Evolutionary conservation across 2,797 vertebrate species (phyloP), one percentile per base, ranked within the genome.

Genomic region (Schizothorax lantsangensis): DNA sequence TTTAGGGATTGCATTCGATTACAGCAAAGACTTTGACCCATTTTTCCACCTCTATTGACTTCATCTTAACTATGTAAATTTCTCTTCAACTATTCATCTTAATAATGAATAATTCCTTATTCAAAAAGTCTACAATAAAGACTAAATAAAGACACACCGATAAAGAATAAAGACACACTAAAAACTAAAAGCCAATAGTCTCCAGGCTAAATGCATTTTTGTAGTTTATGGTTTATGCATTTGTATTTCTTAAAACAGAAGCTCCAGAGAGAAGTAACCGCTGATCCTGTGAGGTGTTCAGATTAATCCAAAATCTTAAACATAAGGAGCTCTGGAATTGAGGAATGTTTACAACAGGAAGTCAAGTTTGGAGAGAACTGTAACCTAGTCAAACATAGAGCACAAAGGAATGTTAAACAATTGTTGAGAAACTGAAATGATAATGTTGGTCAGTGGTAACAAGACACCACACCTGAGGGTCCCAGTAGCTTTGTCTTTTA

Each of bases 361-460:
- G 47, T n/a, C 26, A 68, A 69, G 54, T 85, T 84, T 87, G 36
- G 83, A 33, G 26, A 33, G 3, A 73, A 68, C 21, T 21, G 49
- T 80, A 49, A 73, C 85, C 66, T 59, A 26, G 49, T 68, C 47
- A 80, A 88, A 88, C 77, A 38, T 85, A 40, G 45, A 23, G 66
- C 45, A 84, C 62, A 78, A 84, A 78, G 5, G 57, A 71, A 59
- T 71, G 64, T 30, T 59, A 43, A 69, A 85, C 45, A 71, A 11
- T 57, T 52, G 33, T 40, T 45, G 2, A 43, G 66, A 79, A 40
- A 66, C 57, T 52, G 21, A 77, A 77, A 68, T 52, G 40, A 23
- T 26, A 64, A 49, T 10, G 36, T 36, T 79, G 43, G 74, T 69
- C 23, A 62, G 15, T 5, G 74, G 74, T 66, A 78, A 66, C 40